phyloP scores from a whole-genome alignment of 2,888 invertebrate species.

The Melitaea athalia region DNA sequence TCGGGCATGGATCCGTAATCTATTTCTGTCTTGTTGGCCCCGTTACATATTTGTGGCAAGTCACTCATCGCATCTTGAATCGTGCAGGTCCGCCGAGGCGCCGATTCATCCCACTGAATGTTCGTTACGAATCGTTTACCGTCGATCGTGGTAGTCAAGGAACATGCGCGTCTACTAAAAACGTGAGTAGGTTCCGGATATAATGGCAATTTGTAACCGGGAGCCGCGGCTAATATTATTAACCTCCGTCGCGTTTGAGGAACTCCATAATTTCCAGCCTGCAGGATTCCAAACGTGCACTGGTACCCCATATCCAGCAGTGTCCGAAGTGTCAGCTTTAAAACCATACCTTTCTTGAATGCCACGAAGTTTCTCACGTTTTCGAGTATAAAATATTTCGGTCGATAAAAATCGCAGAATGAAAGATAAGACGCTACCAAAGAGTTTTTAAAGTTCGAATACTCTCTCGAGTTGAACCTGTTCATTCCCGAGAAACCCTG shows the following conservation, averaged over 20 bases:
- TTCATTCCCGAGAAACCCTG: constrained; percentile 96
- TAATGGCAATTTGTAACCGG: constrained; percentile 87
- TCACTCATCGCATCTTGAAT: constrained; percentile 93
- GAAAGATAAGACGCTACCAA: constrained; percentile 91
- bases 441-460: constrained; percentile 93
- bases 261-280: constrained; percentile 93
- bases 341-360: constrained; percentile 90
- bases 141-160: constrained; percentile 73
- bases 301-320: constrained; percentile 93
- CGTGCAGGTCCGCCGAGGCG: constrained; percentile 89
- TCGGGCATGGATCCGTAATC: constrained; percentile 86
- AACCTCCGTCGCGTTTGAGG: constrained; percentile 90
- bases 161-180: constrained; percentile 87
- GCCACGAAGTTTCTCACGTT: constrained; percentile 94
- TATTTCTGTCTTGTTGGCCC: constrained; percentile 86
- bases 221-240: constrained; percentile 91
- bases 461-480: constrained; percentile 91
- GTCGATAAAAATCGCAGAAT: constrained; percentile 92
- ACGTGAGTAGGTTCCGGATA: constrained; percentile 92
- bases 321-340: constrained; percentile 89
- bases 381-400: constrained; percentile 91
- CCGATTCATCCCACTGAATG: constrained; percentile 85
- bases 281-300: constrained; percentile 92
- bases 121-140: constrained; percentile 78
- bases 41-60: constrained; percentile 88